Base-by-base conservation (phyloP, 2,888 invertebrate species). In the Apomyelois bistriatella region DNA sequence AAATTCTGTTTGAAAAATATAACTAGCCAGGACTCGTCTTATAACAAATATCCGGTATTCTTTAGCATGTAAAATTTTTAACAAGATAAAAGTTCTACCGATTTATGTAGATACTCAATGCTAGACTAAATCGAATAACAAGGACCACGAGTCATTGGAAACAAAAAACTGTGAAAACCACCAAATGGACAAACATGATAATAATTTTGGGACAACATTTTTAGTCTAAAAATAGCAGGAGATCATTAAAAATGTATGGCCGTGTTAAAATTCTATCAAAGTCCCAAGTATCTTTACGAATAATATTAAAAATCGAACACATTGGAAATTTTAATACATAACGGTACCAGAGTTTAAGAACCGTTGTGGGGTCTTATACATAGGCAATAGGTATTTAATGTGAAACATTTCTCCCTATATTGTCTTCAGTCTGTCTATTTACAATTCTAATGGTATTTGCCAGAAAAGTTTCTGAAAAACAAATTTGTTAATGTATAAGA, bases 311-410 rank as follows among this genome's bases (percentile, higher is more conserved):
- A 66, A 65, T 62, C 60, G 46, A 66, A 58, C 60, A 68, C 61
- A 68, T 72, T 66, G 60, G 59, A 70, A 69, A 72, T 73, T 69
- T 69, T 54, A 74, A 69, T 63, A 68, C 58, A 56, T 74, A 76
- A 79, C 79, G 76, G 76, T 64, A 55, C 35, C 52, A 37, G 37
- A 52, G 15, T 57, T 53, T 60, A 50, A 57, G 66, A 72, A 76
- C 79, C 76, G 79, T 76, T 75, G 58, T 22, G 58, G 7, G 52
- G 16, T 35, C 68, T 70, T 61, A 74, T 74, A 68, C 69, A 74
- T 74, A 72, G 63, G 66, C 70, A 73, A 68, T 66, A 64, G 64
- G 63, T 60, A 55, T 61, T 64, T 66, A 60, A 62, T 63, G 53
- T 56, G 61, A 61, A 62, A 58, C 60, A 60, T 59, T 43, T 62